These are phyloP conservation scores for Intellagama lesueurii DNA, from an alignment of 2,797 vertebrate genomes.

Conservation along the genomic window DNA sequence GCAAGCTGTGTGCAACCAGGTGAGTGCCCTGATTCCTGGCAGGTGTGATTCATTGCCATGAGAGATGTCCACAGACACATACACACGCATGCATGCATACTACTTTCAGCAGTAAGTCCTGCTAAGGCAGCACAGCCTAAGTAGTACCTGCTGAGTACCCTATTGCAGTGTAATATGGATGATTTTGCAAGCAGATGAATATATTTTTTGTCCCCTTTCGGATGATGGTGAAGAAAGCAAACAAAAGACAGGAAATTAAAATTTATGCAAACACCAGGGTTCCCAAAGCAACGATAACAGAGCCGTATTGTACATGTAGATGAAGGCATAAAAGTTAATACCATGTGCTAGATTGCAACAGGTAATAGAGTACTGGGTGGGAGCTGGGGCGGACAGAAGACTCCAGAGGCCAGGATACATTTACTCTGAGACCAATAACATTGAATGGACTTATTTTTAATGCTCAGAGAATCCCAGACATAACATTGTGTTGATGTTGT, in stretches of 20 bases:
- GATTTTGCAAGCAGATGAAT: slow-evolving; percentile 54
- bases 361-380: not conserved
- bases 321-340: slow-evolving; percentile 72
- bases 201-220: slow-evolving; percentile 34
- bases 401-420: slow-evolving; percentile 49
- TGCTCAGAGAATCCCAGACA: slow-evolving; percentile 56
- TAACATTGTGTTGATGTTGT: slow-evolving; percentile 32
- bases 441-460: slow-evolving; percentile 62
- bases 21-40: not conserved
- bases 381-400: slow-evolving; percentile 11
- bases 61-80: not conserved
- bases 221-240: slow-evolving; percentile 72
- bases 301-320: slow-evolving; percentile 62
- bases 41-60: not conserved
- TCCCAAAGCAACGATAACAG: slow-evolving; percentile 71
- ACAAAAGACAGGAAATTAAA: slow-evolving; percentile 77
- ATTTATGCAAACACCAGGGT: slow-evolving; percentile 73
- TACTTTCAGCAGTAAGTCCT: not conserved
- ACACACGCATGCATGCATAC: not conserved
- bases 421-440: slow-evolving; percentile 63
- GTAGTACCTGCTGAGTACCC: slow-evolving; percentile 45
- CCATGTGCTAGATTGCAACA: slow-evolving; percentile 51
- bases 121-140: slow-evolving; percentile 51
- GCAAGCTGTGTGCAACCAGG: not conserved
- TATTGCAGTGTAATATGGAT: slow-evolving; percentile 26